Conservation (phyloP, 1,140 invertebrate genomes). For the Oedothorax gibbosus region DNA sequence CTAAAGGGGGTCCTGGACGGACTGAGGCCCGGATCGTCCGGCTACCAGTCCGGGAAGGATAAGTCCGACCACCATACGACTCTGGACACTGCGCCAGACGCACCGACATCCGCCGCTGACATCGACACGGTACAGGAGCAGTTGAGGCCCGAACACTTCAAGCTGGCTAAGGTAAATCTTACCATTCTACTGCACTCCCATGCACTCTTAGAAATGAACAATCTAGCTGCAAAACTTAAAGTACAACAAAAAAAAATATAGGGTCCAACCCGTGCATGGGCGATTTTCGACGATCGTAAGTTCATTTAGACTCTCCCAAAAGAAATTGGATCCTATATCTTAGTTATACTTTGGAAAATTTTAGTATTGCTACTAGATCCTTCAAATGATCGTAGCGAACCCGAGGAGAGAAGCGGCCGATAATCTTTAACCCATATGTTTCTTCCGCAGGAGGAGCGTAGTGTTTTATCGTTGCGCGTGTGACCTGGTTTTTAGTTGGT, state of each 20-base stretch:
- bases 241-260: no score
- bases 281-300: no score
- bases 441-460: slow-evolving; percentile 1
- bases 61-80: slow-evolving; percentile 50
- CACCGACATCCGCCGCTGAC: slow-evolving; percentile 18
- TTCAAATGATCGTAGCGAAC: not conserved
- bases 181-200: no score
- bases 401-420: not conserved
- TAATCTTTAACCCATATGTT: slow-evolving; percentile 25
- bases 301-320: no score
- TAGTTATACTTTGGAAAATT: no score
- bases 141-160: slow-evolving; percentile 85
- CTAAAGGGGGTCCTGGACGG: slow-evolving; percentile 84
- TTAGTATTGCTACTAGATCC: no score
- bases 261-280: no score
- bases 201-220: no score
- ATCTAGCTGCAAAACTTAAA: no score
- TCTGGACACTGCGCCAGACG: slow-evolving; percentile 72
- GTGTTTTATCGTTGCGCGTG: slow-evolving; percentile 6
- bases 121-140: slow-evolving; percentile 80
- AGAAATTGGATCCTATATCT: no score
- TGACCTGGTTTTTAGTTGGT: slow-evolving; percentile 26
- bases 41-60: slow-evolving; percentile 72
- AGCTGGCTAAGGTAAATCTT: slow-evolving; percentile 86
- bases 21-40: slow-evolving; percentile 85